Conservation (phyloP, 2,113 vertebrate genomes). For the Pangasianodon gigas region DNA sequence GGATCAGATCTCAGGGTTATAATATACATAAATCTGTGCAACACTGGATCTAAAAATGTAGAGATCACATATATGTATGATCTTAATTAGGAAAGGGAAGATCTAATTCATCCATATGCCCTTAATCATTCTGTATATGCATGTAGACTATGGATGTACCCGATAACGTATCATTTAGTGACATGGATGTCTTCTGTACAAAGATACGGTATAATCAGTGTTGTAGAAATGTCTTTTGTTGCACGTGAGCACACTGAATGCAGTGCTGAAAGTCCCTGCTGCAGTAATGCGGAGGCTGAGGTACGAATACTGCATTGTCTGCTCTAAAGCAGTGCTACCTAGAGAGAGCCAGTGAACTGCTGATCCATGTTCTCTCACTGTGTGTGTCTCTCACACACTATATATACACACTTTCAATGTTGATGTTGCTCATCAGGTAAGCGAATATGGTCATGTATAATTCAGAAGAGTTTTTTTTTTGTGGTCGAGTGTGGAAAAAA, state of each 20-base stretch:
- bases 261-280: background rate
- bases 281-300: constrained; percentile 30
- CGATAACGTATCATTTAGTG: background rate
- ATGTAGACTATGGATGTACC: background rate
- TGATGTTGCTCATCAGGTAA: constrained; percentile 27
- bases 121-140: background rate
- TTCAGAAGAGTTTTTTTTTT: background rate
- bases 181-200: background rate
- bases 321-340: constrained; percentile 5
- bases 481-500: background rate
- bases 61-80: background rate
- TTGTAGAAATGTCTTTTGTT: background rate
- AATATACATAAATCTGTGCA: background rate
- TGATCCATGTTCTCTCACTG: background rate
- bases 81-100: background rate
- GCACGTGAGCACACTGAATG: constrained; percentile 18
- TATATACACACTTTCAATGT: constrained; percentile 7
- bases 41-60: background rate
- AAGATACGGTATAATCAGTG: background rate
- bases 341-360: constrained; percentile 17
- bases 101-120: background rate
- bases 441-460: constrained; percentile 34
- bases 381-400: background rate
- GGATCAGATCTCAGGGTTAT: background rate
- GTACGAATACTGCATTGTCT: constrained; percentile 36